Evolutionary conservation across 2,113 vertebrate genomes (phyloP).

Genomic region (Tyto alba): DNA sequence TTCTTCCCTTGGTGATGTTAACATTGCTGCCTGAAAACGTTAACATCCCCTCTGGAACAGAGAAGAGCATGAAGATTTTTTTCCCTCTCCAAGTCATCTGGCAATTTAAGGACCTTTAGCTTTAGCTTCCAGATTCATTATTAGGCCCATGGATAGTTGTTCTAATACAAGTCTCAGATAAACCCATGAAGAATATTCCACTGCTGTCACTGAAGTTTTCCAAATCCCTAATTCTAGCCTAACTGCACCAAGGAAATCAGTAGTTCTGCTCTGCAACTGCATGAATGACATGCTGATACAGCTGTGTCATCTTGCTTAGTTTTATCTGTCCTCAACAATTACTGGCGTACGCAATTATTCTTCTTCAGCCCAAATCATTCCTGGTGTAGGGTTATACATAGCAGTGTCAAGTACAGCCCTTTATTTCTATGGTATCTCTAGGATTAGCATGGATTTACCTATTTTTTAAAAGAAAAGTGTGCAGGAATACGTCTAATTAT

Average conservation of each 20-base stretch:
- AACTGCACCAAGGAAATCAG: background rate
- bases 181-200: background rate
- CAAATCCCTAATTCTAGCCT: background rate
- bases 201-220: background rate
- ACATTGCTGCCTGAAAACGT: background rate
- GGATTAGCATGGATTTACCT: conserved; percentile 10
- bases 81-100: background rate
- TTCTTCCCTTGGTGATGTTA: background rate
- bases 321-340: background rate
- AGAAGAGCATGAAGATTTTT: background rate
- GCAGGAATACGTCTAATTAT: conserved; percentile 70
- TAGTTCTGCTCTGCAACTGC: background rate
- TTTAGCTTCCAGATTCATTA: background rate
- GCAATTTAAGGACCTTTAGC: background rate
- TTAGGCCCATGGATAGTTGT: background rate
- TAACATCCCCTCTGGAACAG: background rate
- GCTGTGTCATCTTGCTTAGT: background rate
- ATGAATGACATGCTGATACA: background rate
- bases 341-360: background rate
- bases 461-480: conserved; percentile 14
- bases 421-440: background rate
- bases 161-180: background rate
- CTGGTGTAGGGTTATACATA: background rate
- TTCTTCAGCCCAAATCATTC: background rate
- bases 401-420: background rate